Evolutionary conservation across 2,797 vertebrate genomes (phyloP), one percentile per base, ranked within the genome.

Genomic region (Syndactyla subalaris): DNA sequence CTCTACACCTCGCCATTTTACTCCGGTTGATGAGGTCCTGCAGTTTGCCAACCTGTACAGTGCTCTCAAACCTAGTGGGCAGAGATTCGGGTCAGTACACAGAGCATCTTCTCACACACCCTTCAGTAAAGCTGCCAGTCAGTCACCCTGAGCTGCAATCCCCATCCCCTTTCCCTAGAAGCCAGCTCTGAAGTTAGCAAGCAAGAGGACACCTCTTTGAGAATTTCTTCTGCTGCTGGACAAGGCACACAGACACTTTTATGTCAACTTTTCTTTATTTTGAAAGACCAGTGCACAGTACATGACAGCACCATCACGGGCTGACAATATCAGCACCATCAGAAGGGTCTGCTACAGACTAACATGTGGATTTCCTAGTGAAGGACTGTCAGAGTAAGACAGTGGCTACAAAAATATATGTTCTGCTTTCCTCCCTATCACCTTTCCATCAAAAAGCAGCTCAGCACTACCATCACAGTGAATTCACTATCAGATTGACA

Each of bases 11-110:
- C 30, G 99, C 99, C 98, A 99, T 98, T 94, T 99, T 99, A 93
- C 99, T 99, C 62, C 99, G 98, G 96, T 98, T 99, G 96, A 99
- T 99, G 27, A 99, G 98, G 95, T 99, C 99, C 96, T 99, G 99
- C 94, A 99, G 97, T 93, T 98, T 99, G 95, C 98, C 98, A 92
- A 99, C 98, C 79, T 99, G 99, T 89, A 99, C 98, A 0, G 98
- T 97, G 97, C 98, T 99, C 97, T 99, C 99, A 98, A 98, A 99
- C 97, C 99, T 99, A 85, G 26, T 12, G 81, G 82, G 81, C 5
- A 94, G 63, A 95, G 59, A 95, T 8, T 68, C 1, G 3, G 48
- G 51, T 97, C 71, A 96, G 89, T 24, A 79, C 55, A 84, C 48
- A 51, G 19, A 66, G 22, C 45, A 90, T 26, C 49, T 49, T 41